A percentile compares a stretch with the other conserved stretches of the same genome.
Conservation (phyloP, 1,140 invertebrate genomes). For the Nebria ingens region DNA sequence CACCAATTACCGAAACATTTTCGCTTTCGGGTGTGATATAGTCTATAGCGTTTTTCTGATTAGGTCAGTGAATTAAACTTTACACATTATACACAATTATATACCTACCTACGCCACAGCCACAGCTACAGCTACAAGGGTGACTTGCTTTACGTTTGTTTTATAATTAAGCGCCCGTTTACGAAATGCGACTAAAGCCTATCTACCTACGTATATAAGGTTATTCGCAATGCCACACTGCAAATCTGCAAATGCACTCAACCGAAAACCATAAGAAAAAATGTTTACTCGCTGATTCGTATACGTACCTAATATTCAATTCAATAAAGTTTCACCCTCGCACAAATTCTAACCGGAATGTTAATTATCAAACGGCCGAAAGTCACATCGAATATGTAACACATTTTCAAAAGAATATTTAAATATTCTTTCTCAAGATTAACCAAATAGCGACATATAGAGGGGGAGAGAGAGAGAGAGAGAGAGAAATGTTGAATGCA, state of each 20-base stretch:
- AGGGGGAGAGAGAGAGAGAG: too few species aligned
- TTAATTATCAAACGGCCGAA: too few species aligned
- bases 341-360: too few species aligned
- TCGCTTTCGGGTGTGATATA: neutral
- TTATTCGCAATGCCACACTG: too few species aligned
- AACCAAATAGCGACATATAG: too few species aligned
- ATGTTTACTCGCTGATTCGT: neutral
- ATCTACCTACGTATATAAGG: neutral
- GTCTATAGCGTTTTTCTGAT: conserved; percentile 14
- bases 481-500: too few species aligned
- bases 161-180: conserved; percentile 14
- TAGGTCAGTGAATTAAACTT: conserved; percentile 15
- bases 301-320: neutral
- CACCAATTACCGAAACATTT: neutral
- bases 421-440: too few species aligned
- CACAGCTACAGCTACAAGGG: too few species aligned
- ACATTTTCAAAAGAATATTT: too few species aligned
- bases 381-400: too few species aligned
- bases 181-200: neutral
- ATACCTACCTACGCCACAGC: too few species aligned
- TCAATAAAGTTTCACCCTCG: neutral
- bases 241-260: too few species aligned
- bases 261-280: neutral
- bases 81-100: conserved; percentile 12
- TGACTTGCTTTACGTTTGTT: conserved; percentile 13